These are phyloP conservation scores for Drosophila nr. perissopoda DNA, from an alignment of 2,888 invertebrate species.

Conservation along the genomic window DNA sequence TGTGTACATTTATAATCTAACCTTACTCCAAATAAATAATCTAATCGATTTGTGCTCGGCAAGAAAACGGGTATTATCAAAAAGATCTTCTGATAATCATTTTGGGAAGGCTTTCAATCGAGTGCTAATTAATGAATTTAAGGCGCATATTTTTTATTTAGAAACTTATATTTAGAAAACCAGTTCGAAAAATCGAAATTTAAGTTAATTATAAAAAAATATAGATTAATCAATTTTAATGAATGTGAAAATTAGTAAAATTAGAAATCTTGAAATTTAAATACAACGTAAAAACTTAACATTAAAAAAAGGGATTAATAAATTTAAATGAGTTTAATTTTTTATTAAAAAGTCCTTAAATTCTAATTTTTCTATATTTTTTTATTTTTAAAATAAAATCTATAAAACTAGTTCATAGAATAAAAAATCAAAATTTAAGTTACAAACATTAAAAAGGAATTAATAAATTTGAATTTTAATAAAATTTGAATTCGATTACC, in stretches of 20 bases:
- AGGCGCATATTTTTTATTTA: neutral
- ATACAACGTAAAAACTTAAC: neutral
- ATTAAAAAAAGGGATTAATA: neutral
- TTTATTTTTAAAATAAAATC: neutral
- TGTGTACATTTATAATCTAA: conserved; percentile 27
- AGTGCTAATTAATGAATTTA: neutral
- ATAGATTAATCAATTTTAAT: neutral
- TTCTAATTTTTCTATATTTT: neutral
- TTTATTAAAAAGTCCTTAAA: neutral
- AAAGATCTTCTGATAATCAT: conserved; percentile 1
- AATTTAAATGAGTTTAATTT: neutral
- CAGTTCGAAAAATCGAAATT: neutral
- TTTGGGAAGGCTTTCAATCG: neutral
- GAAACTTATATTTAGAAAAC: neutral
- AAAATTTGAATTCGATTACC: neutral
- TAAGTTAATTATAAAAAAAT: neutral
- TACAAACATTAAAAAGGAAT: neutral
- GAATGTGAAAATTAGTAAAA: neutral
- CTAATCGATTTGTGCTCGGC: conserved; percentile 17
- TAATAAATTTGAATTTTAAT: neutral
- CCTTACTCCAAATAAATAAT: conserved; percentile 7
- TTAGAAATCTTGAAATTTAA: neutral
- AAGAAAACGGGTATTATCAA: neutral
- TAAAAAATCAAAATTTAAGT: neutral
- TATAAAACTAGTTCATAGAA: neutral